These are phyloP conservation scores for Ochlodes sylvanus DNA, from an alignment of 2,888 invertebrate genomes.

Conservation along the genomic window DNA sequence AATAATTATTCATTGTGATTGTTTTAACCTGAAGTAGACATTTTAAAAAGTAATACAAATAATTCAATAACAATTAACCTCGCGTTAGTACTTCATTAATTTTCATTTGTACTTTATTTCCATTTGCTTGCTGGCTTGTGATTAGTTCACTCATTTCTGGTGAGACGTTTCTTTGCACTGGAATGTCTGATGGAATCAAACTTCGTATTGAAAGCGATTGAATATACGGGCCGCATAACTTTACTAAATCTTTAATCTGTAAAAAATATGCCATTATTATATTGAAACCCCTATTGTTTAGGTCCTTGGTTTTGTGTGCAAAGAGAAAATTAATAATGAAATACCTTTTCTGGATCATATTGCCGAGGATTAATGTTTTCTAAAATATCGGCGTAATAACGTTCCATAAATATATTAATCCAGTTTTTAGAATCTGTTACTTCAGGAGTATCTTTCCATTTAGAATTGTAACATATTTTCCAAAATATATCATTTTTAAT, in stretches of 20 bases:
- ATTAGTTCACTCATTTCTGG: constrained; percentile 77
- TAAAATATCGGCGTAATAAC: constrained; percentile 73
- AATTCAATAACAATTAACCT: constrained; percentile 50
- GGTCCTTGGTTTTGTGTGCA: too few relatives aligned
- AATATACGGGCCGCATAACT: constrained; percentile 76
- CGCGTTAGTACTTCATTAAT: constrained; percentile 58
- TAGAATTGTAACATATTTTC: constrained; percentile 73
- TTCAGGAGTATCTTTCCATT: constrained; percentile 64
- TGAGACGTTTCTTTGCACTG: constrained; percentile 70
- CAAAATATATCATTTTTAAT: constrained; percentile 79
- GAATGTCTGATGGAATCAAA: constrained; percentile 73
- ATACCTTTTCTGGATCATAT: constrained; percentile 80
- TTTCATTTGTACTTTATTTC: constrained; percentile 52
- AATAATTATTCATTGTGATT: constrained; percentile 43
- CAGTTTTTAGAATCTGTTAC: constrained; percentile 62
- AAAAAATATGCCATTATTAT: constrained; percentile 14
- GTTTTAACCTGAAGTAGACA: neutral
- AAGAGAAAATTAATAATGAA: neutral
- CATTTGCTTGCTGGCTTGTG: constrained; percentile 63
- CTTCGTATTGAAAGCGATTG: constrained; percentile 70
- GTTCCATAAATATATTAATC: constrained; percentile 77
- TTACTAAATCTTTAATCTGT: constrained; percentile 71
- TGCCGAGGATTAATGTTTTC: constrained; percentile 77
- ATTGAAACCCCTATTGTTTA: too few relatives aligned
- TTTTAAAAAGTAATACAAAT: neutral